Conservation (phyloP, 2,797 vertebrate species). For the Rhinophrynus dorsalis region DNA sequence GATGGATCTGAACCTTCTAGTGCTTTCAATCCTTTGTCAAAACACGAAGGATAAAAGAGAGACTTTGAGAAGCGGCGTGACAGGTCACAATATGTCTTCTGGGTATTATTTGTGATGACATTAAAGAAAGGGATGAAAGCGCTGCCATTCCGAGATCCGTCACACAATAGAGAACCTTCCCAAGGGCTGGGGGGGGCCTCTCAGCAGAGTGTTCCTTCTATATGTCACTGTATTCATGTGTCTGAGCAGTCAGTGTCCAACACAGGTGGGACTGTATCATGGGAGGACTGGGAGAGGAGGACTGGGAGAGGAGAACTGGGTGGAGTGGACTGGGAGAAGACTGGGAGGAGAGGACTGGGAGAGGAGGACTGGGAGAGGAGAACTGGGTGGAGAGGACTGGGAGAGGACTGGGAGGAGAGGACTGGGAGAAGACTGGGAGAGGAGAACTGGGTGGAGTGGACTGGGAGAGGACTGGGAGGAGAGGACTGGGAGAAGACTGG, state of each 20-base stretch:
- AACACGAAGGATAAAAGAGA: background rate
- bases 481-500: too few species aligned
- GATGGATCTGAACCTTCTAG: conserved; percentile 15
- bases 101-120: conserved; percentile 23
- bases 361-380: too few species aligned
- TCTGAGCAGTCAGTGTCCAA: background rate
- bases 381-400: too few species aligned
- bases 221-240: conserved; percentile 13
- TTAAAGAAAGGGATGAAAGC: conserved; percentile 21
- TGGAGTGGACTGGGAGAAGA: too few species aligned
- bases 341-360: too few species aligned
- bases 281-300: too few species aligned
- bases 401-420: too few species aligned
- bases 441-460: too few species aligned
- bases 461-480: too few species aligned
- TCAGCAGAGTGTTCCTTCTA: background rate
- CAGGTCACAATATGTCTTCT: conserved; percentile 38
- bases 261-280: too few species aligned
- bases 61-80: conserved; percentile 3
- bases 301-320: too few species aligned
- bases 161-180: conserved; percentile 15
- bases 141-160: conserved; percentile 3
- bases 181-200: background rate
- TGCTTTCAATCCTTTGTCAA: conserved; percentile 28
- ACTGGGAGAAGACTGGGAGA: too few species aligned